Base-by-base conservation (phyloP, 2,113 vertebrate genomes). In the Sisor rabdophorus region DNA sequence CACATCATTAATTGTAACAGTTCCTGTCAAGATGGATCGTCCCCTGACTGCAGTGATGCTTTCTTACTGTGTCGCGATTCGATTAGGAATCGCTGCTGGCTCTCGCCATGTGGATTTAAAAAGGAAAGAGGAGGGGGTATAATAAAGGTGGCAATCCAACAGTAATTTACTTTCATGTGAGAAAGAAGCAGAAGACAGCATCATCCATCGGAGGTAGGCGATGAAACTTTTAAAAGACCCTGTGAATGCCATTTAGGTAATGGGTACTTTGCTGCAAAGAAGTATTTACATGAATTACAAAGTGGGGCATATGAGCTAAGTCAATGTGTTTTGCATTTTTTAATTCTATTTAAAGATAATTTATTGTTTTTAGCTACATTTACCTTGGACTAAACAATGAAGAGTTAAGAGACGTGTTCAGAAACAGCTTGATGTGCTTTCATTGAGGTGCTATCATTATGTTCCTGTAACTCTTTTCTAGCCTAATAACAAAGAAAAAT, bases 1-100 rank as follows among this genome's bases (percentile, higher is more conserved):
- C 84, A 85, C 84, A 85, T 88, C 83, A 87, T 91, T 92, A 89
- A 89, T 88, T 88, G 87, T 79, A 84, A 26, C 73, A 56, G 81
- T 76, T 82, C 82, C 87, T 26, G 40, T 82, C 28, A 87, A 81
- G 87, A 80, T 71, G 83, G 74, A 73, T 79, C 82, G 82, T 85
- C 80, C 73, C 83, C 79, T 82, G 65, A 50, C 64, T 20, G 36
- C 54, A 28, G 54, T 71, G 76, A 77, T 84, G 64, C 52, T 52
- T 82, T 59, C 79, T 79, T 68, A 84, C 74, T 67, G 74, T 44
- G 73, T 60, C 48, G 1, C 61, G 30, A 71, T 77, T 83, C 52
- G 68, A 73, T 74, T 80, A 80, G 58, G 67, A 64, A 28, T 15
- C 28, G 47, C 74, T 55, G 63, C 79, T 60, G 56, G 74, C 59